These are phyloP conservation scores for Cacatua alba DNA, from an alignment of 2,113 vertebrate genomes.

Conservation along the genomic window DNA sequence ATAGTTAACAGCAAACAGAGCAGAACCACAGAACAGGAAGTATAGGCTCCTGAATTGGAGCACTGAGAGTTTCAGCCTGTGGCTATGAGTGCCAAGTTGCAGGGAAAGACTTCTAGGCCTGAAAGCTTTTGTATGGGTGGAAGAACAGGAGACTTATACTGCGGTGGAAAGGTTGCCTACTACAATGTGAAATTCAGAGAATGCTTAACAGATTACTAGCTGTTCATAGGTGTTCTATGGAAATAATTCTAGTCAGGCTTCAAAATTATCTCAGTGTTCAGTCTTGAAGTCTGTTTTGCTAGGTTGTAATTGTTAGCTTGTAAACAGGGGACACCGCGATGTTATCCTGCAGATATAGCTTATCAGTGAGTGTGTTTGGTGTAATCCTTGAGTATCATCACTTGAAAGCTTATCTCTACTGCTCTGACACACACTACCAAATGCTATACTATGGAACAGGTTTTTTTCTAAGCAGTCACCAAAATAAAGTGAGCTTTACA, in stretches of 20 bases:
- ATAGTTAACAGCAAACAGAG: not conserved
- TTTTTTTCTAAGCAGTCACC: not conserved
- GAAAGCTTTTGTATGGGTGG: not conserved
- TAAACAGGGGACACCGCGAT: accelerated
- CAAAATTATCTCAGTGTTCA: not conserved
- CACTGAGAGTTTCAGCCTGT: not conserved
- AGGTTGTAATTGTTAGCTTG: not conserved
- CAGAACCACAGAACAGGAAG: not conserved
- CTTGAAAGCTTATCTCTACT: not conserved
- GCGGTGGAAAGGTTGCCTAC: not conserved
- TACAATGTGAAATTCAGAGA: not conserved
- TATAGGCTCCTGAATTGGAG: not conserved
- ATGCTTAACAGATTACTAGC: not conserved
- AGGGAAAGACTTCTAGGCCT: not conserved
- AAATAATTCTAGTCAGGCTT: not conserved
- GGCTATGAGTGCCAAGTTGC: not conserved
- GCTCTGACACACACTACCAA: not conserved
- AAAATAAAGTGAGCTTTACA: not conserved
- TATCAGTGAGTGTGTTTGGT: not conserved
- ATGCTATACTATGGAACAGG: not conserved
- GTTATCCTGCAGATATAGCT: not conserved
- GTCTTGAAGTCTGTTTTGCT: not conserved
- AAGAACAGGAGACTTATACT: not conserved
- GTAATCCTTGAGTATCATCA: not conserved
- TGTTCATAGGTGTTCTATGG: not conserved